phyloP scores from a whole-genome alignment of 2,797 vertebrate genomes.

The Thripadectes ignobilis region DNA sequence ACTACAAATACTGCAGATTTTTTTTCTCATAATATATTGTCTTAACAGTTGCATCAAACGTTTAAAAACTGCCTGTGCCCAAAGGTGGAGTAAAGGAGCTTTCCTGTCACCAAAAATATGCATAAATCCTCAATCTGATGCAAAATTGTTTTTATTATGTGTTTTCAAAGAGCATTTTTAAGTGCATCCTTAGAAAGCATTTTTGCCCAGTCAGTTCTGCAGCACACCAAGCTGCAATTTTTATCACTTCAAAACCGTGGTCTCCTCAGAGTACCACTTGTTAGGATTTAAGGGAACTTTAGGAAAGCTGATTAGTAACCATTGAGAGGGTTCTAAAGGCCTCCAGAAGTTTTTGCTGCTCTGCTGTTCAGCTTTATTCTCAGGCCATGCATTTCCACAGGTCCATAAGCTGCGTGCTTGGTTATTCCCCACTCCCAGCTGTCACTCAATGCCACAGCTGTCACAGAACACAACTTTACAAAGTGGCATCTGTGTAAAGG shows the following conservation, averaged over 20 bases:
- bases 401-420: background rate
- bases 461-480: constrained; percentile 4
- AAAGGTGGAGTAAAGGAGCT: background rate
- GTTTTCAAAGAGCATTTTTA: background rate
- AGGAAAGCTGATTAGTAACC: background rate
- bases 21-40: background rate
- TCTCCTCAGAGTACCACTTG: background rate
- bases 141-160: background rate
- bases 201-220: background rate
- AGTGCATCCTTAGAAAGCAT: background rate
- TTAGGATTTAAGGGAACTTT: background rate
- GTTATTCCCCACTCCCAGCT: constrained; percentile 27
- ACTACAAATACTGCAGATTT: background rate
- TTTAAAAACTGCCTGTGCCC: background rate
- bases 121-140: background rate
- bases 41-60: background rate
- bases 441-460: constrained; percentile 20
- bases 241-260: background rate
- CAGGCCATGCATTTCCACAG: background rate
- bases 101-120: background rate
- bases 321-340: background rate
- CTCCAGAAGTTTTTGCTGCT: background rate
- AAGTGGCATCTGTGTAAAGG: constrained; percentile 31
- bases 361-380: background rate
- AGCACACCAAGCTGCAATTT: background rate